These are phyloP conservation scores for Myotis brandtii DNA, from an alignment of 2,113 vertebrate species.

Conservation along the genomic window DNA sequence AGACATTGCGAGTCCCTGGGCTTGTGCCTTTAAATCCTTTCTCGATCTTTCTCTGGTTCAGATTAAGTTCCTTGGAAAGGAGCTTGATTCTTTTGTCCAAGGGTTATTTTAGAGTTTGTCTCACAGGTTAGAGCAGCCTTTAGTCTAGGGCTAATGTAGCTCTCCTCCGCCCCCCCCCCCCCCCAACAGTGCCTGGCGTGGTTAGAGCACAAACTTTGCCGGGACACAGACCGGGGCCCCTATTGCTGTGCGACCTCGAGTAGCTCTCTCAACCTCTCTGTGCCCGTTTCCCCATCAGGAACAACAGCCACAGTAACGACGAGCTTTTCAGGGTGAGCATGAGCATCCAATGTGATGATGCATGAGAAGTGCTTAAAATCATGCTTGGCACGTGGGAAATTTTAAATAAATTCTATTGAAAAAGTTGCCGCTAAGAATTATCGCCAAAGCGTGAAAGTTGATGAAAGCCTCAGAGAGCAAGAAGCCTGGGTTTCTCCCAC, in stretches of 20 bases:
- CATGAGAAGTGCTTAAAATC: rapidly evolving
- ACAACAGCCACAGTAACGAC: rapidly evolving
- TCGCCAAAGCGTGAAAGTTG: neutral
- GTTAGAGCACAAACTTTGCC: neutral
- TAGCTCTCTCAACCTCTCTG: neutral
- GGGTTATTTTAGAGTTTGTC: neutral
- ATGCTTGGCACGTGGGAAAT: rapidly evolving
- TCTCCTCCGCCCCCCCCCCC: neutral
- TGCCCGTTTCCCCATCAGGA: neutral
- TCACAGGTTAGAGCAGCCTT: neutral
- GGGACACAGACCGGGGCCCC: neutral
- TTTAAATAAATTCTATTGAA: neutral
- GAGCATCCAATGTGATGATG: rapidly evolving
- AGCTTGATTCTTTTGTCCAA: neutral
- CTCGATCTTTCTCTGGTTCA: neutral
- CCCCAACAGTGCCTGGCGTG: rapidly evolving
- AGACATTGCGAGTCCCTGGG: neutral
- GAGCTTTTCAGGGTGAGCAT: rapidly evolving
- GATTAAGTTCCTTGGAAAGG: neutral
- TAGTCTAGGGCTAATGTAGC: neutral
- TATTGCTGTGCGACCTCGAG: neutral
- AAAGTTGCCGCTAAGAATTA: neutral
- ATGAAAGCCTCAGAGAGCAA: neutral
- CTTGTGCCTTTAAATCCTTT: neutral
- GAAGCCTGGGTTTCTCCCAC: neutral